These are phyloP conservation scores for Asarcornis scutulata DNA, from an alignment of 2,113 vertebrate species.

Conservation along the genomic window DNA sequence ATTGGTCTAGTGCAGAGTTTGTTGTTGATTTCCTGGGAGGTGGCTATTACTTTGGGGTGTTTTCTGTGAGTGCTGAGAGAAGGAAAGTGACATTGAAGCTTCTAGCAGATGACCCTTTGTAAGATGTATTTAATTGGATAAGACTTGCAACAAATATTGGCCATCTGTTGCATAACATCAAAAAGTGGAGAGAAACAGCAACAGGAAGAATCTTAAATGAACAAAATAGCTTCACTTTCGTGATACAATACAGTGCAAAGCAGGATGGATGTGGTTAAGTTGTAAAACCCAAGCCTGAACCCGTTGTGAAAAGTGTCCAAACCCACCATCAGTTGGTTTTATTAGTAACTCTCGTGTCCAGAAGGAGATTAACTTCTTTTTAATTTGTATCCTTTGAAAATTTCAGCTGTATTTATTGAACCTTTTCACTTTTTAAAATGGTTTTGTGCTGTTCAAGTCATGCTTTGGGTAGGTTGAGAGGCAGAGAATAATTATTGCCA, in stretches of 20 bases:
- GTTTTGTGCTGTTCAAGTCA: not conserved
- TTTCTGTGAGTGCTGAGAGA: not conserved
- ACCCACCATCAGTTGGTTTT: not conserved
- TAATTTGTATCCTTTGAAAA: not conserved
- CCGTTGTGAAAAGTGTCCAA: not conserved
- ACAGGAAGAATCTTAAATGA: not conserved
- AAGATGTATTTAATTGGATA: not conserved
- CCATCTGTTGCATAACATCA: slow-evolving; percentile 18
- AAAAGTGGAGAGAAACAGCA: slow-evolving; percentile 25
- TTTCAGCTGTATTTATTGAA: fast-evolving
- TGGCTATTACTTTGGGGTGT: not conserved
- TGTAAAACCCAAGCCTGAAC: not conserved
- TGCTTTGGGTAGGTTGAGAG: not conserved
- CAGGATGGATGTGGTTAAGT: not conserved
- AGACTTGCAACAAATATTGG: not conserved
- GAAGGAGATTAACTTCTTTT: not conserved
- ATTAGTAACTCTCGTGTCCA: not conserved
- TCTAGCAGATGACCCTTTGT: slow-evolving; percentile 14
- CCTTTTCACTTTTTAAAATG: not conserved
- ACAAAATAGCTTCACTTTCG: not conserved
- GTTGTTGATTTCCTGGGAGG: not conserved
- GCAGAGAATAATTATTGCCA: not conserved
- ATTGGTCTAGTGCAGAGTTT: not conserved
- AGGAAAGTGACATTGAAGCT: not conserved
- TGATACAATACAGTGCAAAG: not conserved